phyloP scores from a whole-genome alignment of 2,797 vertebrate genomes.

The Fistularia commersonii region DNA sequence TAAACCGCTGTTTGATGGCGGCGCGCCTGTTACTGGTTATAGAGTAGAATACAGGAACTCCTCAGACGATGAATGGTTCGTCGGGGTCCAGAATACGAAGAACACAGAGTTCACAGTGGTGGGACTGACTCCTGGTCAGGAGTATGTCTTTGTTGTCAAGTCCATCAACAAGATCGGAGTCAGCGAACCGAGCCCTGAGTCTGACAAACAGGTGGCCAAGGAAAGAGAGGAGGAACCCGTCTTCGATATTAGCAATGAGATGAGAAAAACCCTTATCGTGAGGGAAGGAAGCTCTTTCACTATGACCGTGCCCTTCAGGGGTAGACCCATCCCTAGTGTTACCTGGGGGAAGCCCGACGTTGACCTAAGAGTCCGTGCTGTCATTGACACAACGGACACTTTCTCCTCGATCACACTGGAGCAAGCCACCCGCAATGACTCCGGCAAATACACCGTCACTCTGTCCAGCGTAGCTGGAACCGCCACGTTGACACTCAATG shows the following conservation, averaged over 20 bases:
- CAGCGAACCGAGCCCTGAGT: conserved; percentile 89
- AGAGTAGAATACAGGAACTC: conserved; percentile 89
- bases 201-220: conserved; percentile 90
- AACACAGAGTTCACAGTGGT: conserved; percentile 92
- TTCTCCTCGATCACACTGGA: conserved; percentile 91
- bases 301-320: conserved; percentile 91
- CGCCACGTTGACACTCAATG: conserved; percentile 84
- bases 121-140: conserved; percentile 83
- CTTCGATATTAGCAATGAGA: conserved; percentile 97
- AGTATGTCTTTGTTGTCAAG: conserved; percentile 91
- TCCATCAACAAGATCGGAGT: conserved; percentile 93
- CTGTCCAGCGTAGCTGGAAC: conserved; percentile 89
- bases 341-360: conserved; percentile 91
- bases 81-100: conserved; percentile 86
- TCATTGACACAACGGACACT: conserved; percentile 88
- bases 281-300: conserved; percentile 96
- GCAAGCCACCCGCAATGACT: conserved; percentile 92
- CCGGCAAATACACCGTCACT: conserved; percentile 93
- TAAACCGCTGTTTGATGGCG: conserved; percentile 96
- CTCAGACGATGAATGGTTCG: conserved; percentile 89
- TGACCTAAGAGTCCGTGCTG: conserved; percentile 89
- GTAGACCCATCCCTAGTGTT: conserved; percentile 90
- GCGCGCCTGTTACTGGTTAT: conserved; percentile 90
- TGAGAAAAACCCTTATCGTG: conserved; percentile 95
- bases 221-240: conserved; percentile 94